Percentiles rank a stretch among this genome's conserved stretches.
phyloP scores from a whole-genome alignment of 2,888 invertebrate species.

The Pyrochroa serraticornis region DNA sequence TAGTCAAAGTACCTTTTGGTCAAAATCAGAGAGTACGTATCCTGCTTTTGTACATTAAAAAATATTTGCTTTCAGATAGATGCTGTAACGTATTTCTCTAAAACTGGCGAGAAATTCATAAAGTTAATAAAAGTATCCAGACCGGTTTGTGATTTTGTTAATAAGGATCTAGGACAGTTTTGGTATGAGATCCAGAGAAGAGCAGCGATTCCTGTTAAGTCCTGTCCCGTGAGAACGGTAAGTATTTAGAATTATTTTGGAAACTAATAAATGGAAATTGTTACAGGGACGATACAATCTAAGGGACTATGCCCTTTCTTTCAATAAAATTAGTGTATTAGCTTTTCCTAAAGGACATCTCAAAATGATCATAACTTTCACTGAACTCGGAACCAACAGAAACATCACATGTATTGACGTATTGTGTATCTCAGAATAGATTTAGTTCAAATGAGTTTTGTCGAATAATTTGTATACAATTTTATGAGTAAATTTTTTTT shows the following conservation, averaged over 20 bases:
- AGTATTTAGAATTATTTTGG: not conserved
- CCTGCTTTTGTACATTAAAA: not conserved
- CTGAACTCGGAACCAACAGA: no score
- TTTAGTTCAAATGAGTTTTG: no score
- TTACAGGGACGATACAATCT: conserved; percentile 15
- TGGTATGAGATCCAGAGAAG: conserved; percentile 15
- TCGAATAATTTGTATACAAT: no score
- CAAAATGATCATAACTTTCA: no score
- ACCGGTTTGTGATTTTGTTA: conserved; percentile 11
- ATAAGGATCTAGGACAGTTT: conserved; percentile 15
- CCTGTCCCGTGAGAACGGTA: conserved; percentile 8
- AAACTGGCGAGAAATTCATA: not conserved
- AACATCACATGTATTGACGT: no score
- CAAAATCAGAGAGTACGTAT: conserved; percentile 6
- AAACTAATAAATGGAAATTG: not conserved
- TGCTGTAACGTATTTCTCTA: not conserved
- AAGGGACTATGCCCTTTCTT: conserved; percentile 6
- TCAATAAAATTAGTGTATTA: conserved; percentile 1
- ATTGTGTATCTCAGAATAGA: no score
- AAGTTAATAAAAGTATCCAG: conserved; percentile 7
- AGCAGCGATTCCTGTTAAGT: not conserved
- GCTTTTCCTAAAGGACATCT: not conserved
- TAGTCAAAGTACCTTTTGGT: conserved; percentile 6
- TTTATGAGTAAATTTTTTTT: no score
- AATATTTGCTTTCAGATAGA: not conserved